A percentile compares a stretch with the other conserved stretches of the same genome.
Evolutionary conservation across 2,797 vertebrate genomes (phyloP).

Genomic region (Girardinus metallicus): DNA sequence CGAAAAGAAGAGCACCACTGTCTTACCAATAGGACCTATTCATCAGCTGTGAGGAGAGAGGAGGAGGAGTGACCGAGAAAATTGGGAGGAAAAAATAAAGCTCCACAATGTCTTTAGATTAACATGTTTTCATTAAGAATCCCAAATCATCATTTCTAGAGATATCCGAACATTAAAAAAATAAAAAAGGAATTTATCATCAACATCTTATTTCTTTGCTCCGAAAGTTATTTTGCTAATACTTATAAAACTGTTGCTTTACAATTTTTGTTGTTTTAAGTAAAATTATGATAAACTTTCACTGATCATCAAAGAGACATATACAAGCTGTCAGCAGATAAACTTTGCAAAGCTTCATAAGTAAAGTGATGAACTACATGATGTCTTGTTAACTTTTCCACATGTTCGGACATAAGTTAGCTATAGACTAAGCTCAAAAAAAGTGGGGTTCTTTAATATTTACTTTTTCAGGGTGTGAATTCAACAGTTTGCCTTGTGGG

Average conservation of each 20-base stretch:
- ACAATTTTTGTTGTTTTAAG: background rate
- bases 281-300: background rate
- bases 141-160: background rate
- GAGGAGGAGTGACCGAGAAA: conserved; percentile 19
- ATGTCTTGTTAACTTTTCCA: background rate
- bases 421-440: background rate
- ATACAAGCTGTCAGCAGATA: background rate
- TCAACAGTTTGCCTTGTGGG: background rate
- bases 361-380: background rate
- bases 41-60: conserved; percentile 40
- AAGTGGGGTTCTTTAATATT: background rate
- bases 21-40: conserved; percentile 66
- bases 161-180: background rate
- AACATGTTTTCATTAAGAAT: background rate
- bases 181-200: background rate
- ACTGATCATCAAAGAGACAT: background rate
- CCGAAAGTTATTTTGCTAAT: background rate
- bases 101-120: conserved; percentile 31
- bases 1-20: conserved; percentile 61
- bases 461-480: background rate
- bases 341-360: background rate
- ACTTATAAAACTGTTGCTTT: background rate
- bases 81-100: conserved; percentile 16
- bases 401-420: background rate
- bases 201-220: background rate